phyloP scores from a whole-genome alignment of 2,113 vertebrate species.

The Coryphaenoides rupestris region DNA sequence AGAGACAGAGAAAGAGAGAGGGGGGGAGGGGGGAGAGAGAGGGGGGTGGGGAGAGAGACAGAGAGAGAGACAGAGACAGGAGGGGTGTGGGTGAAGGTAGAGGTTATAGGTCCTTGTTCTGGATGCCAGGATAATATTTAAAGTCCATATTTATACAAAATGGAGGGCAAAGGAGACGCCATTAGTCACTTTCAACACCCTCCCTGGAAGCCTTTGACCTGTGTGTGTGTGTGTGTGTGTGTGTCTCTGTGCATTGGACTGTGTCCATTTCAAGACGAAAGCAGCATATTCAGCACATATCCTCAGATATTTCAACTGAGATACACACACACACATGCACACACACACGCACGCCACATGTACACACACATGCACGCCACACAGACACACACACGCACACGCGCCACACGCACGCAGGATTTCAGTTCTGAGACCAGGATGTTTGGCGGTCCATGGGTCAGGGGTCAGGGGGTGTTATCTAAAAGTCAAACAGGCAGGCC shows the following conservation, averaged over 20 bases:
- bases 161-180: no score
- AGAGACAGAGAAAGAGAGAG: background rate
- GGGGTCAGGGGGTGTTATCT: slow-evolving; percentile 9
- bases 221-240: slow-evolving; percentile 5
- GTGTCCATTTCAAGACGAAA: no score
- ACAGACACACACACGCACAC: slow-evolving; percentile 18
- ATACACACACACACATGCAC: no score
- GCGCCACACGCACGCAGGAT: slow-evolving; percentile 30
- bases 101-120: no score
- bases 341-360: no score
- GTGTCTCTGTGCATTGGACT: background rate
- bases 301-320: no score
- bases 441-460: slow-evolving; percentile 37
- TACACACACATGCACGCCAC: no score
- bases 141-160: no score
- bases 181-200: no score
- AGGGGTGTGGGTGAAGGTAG: background rate
- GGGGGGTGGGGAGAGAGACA: background rate
- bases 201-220: no score
- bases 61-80: slow-evolving; percentile 18
- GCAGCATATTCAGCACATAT: no score
- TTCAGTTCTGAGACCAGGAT: slow-evolving; percentile 37
- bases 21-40: background rate
- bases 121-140: no score
- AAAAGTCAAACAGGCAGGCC: slow-evolving; percentile 19